A percentile compares a stretch with the other conserved stretches of the same genome.
phyloP scores from a whole-genome alignment of 2,888 invertebrate species.

The Catocala nupta region DNA sequence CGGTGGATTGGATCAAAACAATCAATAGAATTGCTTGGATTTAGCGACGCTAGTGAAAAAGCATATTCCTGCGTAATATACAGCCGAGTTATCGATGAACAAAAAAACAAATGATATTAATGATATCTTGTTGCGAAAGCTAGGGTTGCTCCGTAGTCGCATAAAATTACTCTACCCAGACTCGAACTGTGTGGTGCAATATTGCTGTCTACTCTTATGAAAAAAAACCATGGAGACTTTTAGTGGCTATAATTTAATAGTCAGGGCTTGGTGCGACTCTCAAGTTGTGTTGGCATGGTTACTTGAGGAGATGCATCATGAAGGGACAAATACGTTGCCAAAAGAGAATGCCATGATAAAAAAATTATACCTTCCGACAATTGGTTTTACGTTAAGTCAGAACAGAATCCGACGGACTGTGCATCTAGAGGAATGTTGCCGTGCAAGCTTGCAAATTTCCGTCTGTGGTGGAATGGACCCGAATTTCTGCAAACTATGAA shows the following conservation, averaged over 20 bases:
- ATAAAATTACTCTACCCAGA: slow-evolving; percentile 32
- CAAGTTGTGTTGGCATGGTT: slow-evolving; percentile 14
- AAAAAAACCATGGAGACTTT: slow-evolving; percentile 16
- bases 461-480: slow-evolving; percentile 39
- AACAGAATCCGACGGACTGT: slow-evolving; percentile 7
- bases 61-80: slow-evolving; percentile 28
- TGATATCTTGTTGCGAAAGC: slow-evolving; percentile 38
- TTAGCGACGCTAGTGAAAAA: slow-evolving; percentile 28
- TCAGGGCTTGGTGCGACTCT: slow-evolving; percentile 27
- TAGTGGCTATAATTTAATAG: neutral
- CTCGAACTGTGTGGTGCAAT: slow-evolving; percentile 38
- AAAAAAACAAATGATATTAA: neutral
- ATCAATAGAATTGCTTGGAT: slow-evolving; percentile 33
- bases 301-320: slow-evolving; percentile 11
- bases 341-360: slow-evolving; percentile 13
- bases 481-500: slow-evolving; percentile 1
- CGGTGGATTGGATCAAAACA: slow-evolving; percentile 1
- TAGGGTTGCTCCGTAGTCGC: slow-evolving; percentile 33
- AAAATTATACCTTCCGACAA: slow-evolving; percentile 3
- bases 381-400: slow-evolving; percentile 1
- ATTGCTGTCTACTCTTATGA: slow-evolving; percentile 25
- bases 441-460: slow-evolving; percentile 29
- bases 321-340: slow-evolving; percentile 14
- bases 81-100: neutral
- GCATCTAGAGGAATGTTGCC: slow-evolving; percentile 18